Conservation (phyloP, 2,888 invertebrate genomes). For the Heliconius ethilla region DNA sequence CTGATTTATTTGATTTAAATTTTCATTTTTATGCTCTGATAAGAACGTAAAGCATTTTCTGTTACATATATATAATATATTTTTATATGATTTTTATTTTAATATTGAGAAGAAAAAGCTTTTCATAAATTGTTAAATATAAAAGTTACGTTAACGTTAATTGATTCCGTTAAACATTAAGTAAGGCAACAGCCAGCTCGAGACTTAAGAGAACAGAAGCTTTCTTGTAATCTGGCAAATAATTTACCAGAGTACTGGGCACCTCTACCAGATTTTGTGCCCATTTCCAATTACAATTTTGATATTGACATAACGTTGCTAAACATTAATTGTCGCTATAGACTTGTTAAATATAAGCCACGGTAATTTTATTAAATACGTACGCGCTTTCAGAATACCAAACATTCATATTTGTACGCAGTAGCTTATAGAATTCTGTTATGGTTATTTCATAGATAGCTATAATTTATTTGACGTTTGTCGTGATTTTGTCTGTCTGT, state of each 20-base stretch:
- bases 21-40: too few species aligned
- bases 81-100: too few species aligned
- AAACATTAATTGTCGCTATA: conserved; percentile 4
- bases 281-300: conserved; percentile 14
- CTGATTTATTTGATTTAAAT: too few species aligned
- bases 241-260: conserved; percentile 7
- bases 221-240: conserved; percentile 10
- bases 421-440: conserved; percentile 3
- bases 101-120: too few species aligned
- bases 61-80: too few species aligned
- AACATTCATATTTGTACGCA: conserved; percentile 1
- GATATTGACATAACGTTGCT: conserved; percentile 3
- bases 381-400: conserved; percentile 1
- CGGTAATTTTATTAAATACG: conserved; percentile 16
- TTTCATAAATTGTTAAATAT: neutral
- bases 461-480: conserved; percentile 12
- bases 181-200: neutral
- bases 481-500: conserved; percentile 1
- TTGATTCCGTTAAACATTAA: neutral
- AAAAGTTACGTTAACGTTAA: neutral
- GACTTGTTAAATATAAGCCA: neutral
- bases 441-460: conserved; percentile 4
- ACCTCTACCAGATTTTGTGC: conserved; percentile 16
- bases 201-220: conserved; percentile 19
- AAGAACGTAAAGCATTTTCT: too few species aligned